Percentiles rank a stretch among this genome's conserved stretches.
phyloP scores from a whole-genome alignment of 2,888 invertebrate species.

The Drosophila pegasa region DNA sequence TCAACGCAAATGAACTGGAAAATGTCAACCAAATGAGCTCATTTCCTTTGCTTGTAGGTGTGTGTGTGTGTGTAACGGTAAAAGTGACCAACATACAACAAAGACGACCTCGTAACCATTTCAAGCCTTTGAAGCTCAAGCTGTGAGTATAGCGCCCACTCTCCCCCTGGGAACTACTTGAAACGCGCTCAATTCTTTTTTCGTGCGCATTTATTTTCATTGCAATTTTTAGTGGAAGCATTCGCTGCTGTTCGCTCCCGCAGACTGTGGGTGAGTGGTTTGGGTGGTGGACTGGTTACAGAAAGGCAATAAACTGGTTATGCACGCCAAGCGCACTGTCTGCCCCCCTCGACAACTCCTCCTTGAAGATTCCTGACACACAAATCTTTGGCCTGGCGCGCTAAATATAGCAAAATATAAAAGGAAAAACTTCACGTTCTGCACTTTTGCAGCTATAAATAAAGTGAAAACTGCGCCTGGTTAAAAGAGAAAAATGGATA shows the following conservation, averaged over 20 bases:
- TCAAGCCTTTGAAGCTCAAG: constrained; percentile 50
- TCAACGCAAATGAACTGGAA: constrained; percentile 78
- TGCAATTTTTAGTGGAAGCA: constrained; percentile 55
- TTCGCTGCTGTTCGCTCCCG: constrained; percentile 28
- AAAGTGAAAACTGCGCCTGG: constrained; percentile 67
- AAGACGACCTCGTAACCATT: constrained; percentile 70
- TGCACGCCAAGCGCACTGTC: constrained; percentile 18
- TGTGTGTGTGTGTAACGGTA: constrained; percentile 26
- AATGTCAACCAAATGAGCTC: constrained; percentile 77
- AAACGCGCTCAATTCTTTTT: constrained; percentile 66
- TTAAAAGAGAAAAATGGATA: constrained; percentile 16
- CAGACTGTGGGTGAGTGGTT: constrained; percentile 53
- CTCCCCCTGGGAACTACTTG: constrained; percentile 45
- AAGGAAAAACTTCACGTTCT: constrained; percentile 61
- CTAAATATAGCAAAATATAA: constrained; percentile 62
- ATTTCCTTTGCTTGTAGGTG: constrained; percentile 60
- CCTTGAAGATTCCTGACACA: constrained; percentile 33
- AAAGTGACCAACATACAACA: constrained; percentile 56
- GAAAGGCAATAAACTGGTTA: constrained; percentile 64
- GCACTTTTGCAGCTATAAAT: constrained; percentile 69
- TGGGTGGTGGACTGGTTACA: constrained; percentile 64
- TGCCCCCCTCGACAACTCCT: background rate
- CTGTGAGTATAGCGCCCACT: constrained; percentile 7
- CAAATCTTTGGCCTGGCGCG: constrained; percentile 68
- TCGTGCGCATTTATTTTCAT: constrained; percentile 55